A percentile compares a stretch with the other conserved stretches of the same genome.
phyloP scores from a whole-genome alignment of 2,888 invertebrate genomes.

The Lithosia quadra region DNA sequence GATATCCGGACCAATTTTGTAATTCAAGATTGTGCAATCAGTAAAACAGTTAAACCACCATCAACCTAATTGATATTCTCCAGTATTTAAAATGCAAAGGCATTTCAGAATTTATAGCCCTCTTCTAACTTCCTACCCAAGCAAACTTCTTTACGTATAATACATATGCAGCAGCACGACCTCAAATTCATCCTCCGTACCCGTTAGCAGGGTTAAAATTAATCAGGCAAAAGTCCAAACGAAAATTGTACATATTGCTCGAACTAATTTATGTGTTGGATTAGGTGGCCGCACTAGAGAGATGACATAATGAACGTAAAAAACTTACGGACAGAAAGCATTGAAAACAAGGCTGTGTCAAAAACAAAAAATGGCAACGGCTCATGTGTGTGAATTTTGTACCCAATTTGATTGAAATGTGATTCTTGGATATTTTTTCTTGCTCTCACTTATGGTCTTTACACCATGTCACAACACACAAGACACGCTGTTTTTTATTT shows the following conservation, averaged over 20 bases:
- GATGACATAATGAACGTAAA: too few species aligned
- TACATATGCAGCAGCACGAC: conserved; percentile 53
- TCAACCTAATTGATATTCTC: conserved; percentile 6
- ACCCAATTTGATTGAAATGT: too few species aligned
- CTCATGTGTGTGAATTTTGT: too few species aligned
- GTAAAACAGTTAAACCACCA: conserved; percentile 1
- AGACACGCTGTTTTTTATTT: too few species aligned
- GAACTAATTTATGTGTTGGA: conserved; percentile 32
- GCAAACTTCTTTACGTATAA: conserved; percentile 43
- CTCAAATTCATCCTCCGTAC: conserved; percentile 45
- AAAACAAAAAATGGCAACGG: too few species aligned
- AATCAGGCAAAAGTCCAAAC: conserved; percentile 50
- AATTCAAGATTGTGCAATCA: background rate
- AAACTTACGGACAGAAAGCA: too few species aligned
- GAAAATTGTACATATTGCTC: conserved; percentile 38
- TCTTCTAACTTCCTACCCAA: conserved; percentile 30
- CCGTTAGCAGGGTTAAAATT: conserved; percentile 49
- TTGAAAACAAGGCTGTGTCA: too few species aligned
- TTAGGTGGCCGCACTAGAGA: conserved; percentile 27
- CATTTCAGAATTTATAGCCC: conserved; percentile 32
- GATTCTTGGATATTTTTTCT: too few species aligned
- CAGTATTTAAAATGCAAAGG: conserved; percentile 23
- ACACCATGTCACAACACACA: too few species aligned
- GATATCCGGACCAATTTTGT: background rate
- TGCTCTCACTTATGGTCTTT: too few species aligned